Evolutionary conservation across 2,888 invertebrate genomes (phyloP), one percentile per base, ranked within the genome.

Genomic region (Cartodere bifasciata): DNA sequence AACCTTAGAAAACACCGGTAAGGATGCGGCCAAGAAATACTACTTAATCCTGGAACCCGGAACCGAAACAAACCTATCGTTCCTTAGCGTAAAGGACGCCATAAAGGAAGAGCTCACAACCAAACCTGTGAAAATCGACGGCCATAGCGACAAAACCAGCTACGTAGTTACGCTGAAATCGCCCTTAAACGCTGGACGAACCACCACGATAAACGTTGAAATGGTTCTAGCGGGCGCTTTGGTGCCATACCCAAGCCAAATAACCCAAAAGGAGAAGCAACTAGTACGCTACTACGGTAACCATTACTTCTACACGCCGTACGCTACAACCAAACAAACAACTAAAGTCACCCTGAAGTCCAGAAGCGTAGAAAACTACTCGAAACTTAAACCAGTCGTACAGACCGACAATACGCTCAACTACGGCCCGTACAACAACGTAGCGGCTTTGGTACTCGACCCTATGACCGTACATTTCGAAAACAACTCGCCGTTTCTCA

Each of bases 401-500:
- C 78, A 82, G 45, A 70, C 75, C 28, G 90, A 91, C 39, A 78
- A 75, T 14, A 70, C 73, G n/a, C 71, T 98, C 27, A 73, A 67
- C 1, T 94, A 91, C 56, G 98, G 98, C 4, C 84, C 94, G 0
- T 94, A 82, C 55, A 73, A 80, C 32, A 80, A 85, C 45, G 66
- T 79, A 35, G 64, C 68, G 37, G 62, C 75, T 1, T 70, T 68
- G 43, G 55, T 67, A 13, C 34, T 49, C 39, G 65, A 80, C 42
- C 73, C 78, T 42, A 56, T 95, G 44, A 64, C 64, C 22, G 65
- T 97, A 17, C 98, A 99, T 58, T 95, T 81, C 55, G 97, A 95
- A 60, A 98, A 95, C 59, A 92, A 94, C 56, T 73, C 84, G 22
- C 94, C 97, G 16, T 98, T 99, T 62, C 63, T 99, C 42, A 87